Evolutionary conservation across 2,888 invertebrate genomes (phyloP).

Genomic region (Diabrotica balteata): DNA sequence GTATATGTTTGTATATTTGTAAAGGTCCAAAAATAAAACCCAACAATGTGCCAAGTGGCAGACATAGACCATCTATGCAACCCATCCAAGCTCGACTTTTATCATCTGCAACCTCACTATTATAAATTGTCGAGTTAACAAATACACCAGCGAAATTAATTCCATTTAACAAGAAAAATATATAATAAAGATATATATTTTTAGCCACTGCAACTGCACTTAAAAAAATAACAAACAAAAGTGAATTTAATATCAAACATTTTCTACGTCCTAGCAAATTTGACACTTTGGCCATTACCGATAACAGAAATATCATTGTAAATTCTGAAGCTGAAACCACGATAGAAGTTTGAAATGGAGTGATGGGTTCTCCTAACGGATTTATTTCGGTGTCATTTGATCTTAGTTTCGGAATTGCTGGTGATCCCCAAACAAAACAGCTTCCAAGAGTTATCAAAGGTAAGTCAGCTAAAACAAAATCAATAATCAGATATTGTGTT

Average conservation of each 20-base stretch:
- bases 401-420: conserved; percentile 11
- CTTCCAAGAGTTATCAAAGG: neutral
- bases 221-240: neutral
- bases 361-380: conserved; percentile 6
- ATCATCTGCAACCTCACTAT: conserved; percentile 12
- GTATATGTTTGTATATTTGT: neutral
- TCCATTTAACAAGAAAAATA: neutral
- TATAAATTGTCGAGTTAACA: neutral
- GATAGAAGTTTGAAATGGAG: neutral
- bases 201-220: neutral
- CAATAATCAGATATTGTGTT: neutral
- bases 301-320: neutral
- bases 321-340: neutral
- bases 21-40: conserved; percentile 3
- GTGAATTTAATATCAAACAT: neutral
- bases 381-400: conserved; percentile 8
- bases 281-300: neutral
- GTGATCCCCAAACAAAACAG: conserved; percentile 7
- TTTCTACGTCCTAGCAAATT: conserved; percentile 2
- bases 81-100: conserved; percentile 3
- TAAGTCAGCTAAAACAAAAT: neutral
- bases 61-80: neutral
- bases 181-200: conserved; percentile 5
- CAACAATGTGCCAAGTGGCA: neutral
- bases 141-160: neutral